Evolutionary conservation across 2,113 vertebrate genomes (phyloP).

Genomic region (Vulpes vulpes): DNA sequence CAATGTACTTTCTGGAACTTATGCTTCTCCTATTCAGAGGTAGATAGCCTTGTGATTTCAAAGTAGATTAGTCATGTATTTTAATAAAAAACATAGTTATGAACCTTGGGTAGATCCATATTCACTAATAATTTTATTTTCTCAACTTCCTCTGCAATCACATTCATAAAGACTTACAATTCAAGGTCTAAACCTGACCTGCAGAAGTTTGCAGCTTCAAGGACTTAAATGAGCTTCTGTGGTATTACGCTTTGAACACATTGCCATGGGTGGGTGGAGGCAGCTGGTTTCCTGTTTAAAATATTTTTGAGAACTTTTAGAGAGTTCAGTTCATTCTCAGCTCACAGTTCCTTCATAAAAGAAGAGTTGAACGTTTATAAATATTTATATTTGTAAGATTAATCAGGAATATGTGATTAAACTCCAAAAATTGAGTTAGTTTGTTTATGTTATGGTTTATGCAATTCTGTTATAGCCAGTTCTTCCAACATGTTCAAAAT

Average conservation of each 20-base stretch:
- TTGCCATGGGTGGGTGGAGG: neutral
- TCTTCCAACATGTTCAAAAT: neutral
- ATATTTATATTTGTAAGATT: conserved; percentile 61
- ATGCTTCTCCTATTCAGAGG: neutral
- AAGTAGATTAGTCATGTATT: conserved; percentile 31
- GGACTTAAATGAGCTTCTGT: neutral
- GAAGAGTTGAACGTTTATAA: conserved; percentile 32
- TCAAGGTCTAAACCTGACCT: neutral
- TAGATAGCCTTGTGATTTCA: conserved; percentile 64
- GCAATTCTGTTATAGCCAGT: neutral
- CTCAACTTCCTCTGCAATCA: neutral
- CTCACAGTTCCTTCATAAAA: conserved; percentile 26
- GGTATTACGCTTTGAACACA: neutral
- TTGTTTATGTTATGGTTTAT: conserved; percentile 29
- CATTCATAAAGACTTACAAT: neutral
- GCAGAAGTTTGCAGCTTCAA: neutral
- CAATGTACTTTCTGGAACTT: neutral
- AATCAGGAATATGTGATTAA: neutral
- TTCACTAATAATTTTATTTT: conserved; percentile 57
- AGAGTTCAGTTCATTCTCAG: conserved; percentile 36
- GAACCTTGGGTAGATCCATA: neutral
- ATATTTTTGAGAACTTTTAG: conserved; percentile 60
- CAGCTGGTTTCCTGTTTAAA: conserved; percentile 58
- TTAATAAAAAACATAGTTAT: conserved; percentile 48
- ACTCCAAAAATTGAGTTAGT: neutral